These are phyloP conservation scores for Ctenoplectra terminalis DNA, from an alignment of 1,140 invertebrate species.

Conservation along the genomic window DNA sequence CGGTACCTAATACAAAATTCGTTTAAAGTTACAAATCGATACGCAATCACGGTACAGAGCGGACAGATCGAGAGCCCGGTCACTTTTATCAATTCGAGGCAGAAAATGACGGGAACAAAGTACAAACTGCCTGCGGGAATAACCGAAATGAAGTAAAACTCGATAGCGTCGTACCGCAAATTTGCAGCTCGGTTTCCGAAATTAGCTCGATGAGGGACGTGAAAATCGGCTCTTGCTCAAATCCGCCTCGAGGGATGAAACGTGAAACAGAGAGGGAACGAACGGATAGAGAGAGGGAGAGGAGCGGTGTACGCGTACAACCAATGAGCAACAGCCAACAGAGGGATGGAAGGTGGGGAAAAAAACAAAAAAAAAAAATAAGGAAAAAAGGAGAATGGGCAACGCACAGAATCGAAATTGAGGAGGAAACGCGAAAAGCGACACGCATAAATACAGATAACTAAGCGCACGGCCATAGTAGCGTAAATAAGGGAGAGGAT, in stretches of 20 bases:
- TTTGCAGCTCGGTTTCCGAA: conserved; percentile 67
- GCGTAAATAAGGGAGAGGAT: background rate
- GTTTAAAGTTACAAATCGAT: too few relatives aligned
- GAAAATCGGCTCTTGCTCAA: conserved; percentile 60
- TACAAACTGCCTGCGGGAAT: conserved; percentile 53
- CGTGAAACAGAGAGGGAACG: background rate
- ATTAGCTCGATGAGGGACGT: conserved; percentile 62
- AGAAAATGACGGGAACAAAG: conserved; percentile 36
- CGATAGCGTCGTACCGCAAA: conserved; percentile 67
- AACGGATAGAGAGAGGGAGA: background rate
- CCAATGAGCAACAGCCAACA: background rate
- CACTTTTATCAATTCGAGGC: conserved; percentile 12
- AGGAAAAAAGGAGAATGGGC: background rate
- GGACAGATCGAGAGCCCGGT: background rate
- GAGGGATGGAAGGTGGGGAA: background rate
- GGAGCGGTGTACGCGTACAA: background rate
- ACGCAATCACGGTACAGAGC: background rate
- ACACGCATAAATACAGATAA: conserved; percentile 22
- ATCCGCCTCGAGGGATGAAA: conserved; percentile 60
- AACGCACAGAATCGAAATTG: background rate
- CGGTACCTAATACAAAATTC: too few relatives aligned
- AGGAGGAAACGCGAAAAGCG: conserved; percentile 9
- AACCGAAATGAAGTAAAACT: conserved; percentile 60
- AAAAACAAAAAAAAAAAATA: background rate
- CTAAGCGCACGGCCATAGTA: background rate